Evolutionary conservation across 2,113 vertebrate genomes (phyloP).

Genomic region (Pelmatolapia mariae): DNA sequence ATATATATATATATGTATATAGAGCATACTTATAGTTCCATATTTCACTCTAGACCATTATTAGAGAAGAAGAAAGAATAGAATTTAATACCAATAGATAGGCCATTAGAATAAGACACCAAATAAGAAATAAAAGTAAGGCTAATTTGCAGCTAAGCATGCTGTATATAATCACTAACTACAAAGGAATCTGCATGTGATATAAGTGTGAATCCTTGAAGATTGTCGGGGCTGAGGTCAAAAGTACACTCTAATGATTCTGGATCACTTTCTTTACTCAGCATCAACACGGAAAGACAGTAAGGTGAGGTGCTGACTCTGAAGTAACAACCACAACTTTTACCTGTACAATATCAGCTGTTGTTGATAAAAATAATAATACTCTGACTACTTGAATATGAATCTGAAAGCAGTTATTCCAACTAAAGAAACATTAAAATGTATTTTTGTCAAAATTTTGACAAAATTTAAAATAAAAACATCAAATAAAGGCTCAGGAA

Average conservation of each 20-base stretch:
- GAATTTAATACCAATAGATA: background rate
- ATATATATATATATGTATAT: background rate
- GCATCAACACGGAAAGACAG: background rate
- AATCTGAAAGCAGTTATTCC: background rate
- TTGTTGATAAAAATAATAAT: background rate
- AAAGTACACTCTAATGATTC: background rate
- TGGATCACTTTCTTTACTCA: background rate
- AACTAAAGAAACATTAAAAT: background rate
- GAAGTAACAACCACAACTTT: background rate
- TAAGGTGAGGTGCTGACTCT: background rate
- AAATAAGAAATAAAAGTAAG: background rate
- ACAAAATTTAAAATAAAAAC: background rate
- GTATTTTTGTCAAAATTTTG: background rate
- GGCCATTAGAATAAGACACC: background rate
- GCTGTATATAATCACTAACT: background rate
- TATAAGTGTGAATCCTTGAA: background rate
- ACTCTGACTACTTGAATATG: background rate
- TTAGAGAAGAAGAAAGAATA: background rate
- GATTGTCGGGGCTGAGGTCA: rapidly evolving
- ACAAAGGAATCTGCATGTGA: background rate
- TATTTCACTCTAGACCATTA: background rate
- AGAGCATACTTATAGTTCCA: background rate
- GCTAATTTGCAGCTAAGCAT: background rate
- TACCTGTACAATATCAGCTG: background rate
- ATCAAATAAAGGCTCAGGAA: background rate